Conservation (phyloP, 2,797 vertebrate genomes). For the Taeniopygia guttata region DNA sequence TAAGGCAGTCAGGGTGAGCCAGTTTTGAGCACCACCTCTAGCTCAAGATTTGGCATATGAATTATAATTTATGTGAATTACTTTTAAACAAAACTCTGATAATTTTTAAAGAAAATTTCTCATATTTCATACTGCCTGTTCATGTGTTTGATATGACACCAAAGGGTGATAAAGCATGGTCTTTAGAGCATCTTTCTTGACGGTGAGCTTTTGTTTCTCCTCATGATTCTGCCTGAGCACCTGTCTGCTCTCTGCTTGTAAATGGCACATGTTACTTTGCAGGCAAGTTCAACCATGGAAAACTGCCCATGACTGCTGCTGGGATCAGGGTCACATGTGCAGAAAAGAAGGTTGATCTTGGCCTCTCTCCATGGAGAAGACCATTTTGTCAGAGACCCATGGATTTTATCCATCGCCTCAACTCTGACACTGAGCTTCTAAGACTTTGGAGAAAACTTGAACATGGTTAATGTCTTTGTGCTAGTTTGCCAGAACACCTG, state of each 20-base stretch:
- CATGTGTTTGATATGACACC: neutral
- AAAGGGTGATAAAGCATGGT: neutral
- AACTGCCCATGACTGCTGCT: neutral
- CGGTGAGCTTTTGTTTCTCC: neutral
- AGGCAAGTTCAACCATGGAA: neutral
- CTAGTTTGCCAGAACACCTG: neutral
- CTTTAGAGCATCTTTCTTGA: neutral
- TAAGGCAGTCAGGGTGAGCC: neutral
- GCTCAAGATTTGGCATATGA: neutral
- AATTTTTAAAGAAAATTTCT: neutral
- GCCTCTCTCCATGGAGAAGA: neutral
- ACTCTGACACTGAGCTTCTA: neutral
- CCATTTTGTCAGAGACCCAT: neutral
- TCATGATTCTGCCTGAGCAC: neutral
- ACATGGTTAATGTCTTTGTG: neutral
- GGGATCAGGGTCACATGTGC: accelerated
- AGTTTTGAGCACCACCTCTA: neutral
- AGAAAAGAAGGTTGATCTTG: neutral
- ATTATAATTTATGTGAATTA: neutral
- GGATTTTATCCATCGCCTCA: neutral
- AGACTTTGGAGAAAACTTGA: neutral
- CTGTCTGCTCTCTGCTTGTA: slow-evolving; percentile 4
- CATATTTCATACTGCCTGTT: neutral
- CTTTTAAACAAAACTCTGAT: neutral
- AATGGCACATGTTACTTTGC: neutral